phyloP scores from a whole-genome alignment of 2,113 vertebrate genomes.

The Aegotheles bennettii region DNA sequence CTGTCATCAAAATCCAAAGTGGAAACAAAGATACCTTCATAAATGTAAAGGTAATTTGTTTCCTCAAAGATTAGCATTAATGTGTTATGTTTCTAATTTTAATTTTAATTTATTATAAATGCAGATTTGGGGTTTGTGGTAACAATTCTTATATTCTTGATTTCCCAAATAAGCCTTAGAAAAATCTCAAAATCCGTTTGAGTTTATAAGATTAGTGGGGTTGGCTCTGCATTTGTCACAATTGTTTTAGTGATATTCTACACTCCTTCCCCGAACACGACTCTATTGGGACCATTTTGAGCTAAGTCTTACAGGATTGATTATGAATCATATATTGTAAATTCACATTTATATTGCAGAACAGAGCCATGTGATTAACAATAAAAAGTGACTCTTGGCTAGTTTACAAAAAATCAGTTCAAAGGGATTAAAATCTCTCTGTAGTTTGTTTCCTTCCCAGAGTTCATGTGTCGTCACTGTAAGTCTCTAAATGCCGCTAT shows the following conservation, averaged over 20 bases:
- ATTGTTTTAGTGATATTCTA: not conserved
- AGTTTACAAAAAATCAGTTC: not conserved
- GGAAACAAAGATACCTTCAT: not conserved
- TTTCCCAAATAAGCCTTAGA: not conserved
- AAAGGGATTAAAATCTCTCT: not conserved
- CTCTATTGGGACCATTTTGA: not conserved
- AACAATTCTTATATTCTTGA: not conserved
- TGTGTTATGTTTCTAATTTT: not conserved
- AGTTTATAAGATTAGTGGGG: not conserved
- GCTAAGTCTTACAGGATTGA: not conserved
- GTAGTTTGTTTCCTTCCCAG: not conserved
- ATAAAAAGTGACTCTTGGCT: not conserved
- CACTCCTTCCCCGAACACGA: fast-evolving
- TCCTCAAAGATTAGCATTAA: not conserved
- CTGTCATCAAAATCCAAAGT: not conserved
- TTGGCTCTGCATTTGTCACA: not conserved
- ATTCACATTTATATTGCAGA: not conserved
- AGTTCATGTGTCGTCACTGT: not conserved
- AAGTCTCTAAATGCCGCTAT: not conserved
- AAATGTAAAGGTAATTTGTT: not conserved
- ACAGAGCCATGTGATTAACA: not conserved
- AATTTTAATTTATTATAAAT: not conserved
- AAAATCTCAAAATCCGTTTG: not conserved
- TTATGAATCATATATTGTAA: not conserved
- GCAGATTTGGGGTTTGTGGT: not conserved